phyloP scores from a whole-genome alignment of 2,888 invertebrate species.

The Meandrusa payeni region DNA sequence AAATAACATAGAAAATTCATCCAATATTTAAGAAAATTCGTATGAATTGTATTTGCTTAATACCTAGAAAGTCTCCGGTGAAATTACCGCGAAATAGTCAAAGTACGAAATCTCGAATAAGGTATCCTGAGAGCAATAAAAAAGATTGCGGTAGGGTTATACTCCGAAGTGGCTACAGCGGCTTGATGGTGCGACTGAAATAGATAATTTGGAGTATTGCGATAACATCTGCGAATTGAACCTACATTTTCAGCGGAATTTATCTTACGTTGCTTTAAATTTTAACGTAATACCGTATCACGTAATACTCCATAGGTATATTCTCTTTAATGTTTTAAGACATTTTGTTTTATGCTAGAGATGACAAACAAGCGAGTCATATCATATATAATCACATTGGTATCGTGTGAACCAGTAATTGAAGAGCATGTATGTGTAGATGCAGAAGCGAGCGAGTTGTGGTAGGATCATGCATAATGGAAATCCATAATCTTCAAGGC shows the following conservation, averaged over 20 bases:
- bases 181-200: constrained; percentile 3
- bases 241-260: not conserved
- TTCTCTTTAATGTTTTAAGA: too few relatives aligned
- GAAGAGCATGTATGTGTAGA: too few relatives aligned
- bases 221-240: constrained; percentile 1
- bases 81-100: constrained; percentile 16
- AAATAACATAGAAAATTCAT: too few relatives aligned
- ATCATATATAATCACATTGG: too few relatives aligned
- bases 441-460: too few relatives aligned
- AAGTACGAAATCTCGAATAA: constrained; percentile 13
- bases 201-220: constrained; percentile 1
- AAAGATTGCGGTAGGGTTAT: constrained; percentile 19
- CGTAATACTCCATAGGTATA: too few relatives aligned
- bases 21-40: not conserved
- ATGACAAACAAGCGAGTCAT: too few relatives aligned
- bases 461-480: too few relatives aligned
- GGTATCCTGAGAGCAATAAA: constrained; percentile 18
- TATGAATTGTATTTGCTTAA: not conserved
- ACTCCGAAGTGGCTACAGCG: constrained; percentile 9
- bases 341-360: too few relatives aligned
- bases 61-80: constrained; percentile 1
- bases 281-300: not conserved
- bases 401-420: too few relatives aligned
- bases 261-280: not conserved
- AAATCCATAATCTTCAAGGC: too few relatives aligned